Base-by-base conservation (phyloP, 1,140 invertebrate species). In the Agrilus planipennis region DNA sequence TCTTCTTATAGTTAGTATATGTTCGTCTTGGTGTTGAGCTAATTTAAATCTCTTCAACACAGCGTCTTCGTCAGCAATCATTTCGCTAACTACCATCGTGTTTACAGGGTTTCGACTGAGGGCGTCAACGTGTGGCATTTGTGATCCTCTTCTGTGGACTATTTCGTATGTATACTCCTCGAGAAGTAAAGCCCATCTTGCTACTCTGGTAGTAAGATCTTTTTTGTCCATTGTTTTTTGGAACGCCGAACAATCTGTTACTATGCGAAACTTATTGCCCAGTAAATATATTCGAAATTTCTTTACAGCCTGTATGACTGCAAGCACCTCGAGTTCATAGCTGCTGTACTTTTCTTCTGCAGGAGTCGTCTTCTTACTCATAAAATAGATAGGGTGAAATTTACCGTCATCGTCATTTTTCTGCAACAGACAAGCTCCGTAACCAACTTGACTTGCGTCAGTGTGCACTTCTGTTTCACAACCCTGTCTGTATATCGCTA, bases 351-450 rank as follows among this genome's bases (percentile, higher is more conserved):
- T 54, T 11, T 34, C 46, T 51, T 75, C 69, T 18, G 47, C 45
- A 17, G 39, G 31, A 4, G 40, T 45, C 4, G 67, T 45, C 19
- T 44, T 45, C 18, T 58, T 49, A 15, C 60, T 62, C 14, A 61
- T 60, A 51, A 67, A 70, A 29, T 53, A 61, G 2, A 68, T 47
- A 16, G 55, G 65, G 41, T 58, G 50, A 27, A 34, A 41, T 34
- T 47, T 49, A 6, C n/a, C n/a, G n/a, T 27, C 41, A 42, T 57
- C 47, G 16, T 30, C 17, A 12, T 51, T 44, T 27, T 42, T 49
- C 44, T 58, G 56, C 19, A 55, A 20, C 36, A 54, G 41, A 20
- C n/a, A 61, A 50, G 1, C 53, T 7, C 52, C 61, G 22, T 62
- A 40, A 6, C 49, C 54, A 34, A 41, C 19, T 10, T 28, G 4